Evolutionary conservation across 1,140 invertebrate species (phyloP).

Genomic region (Microplitis mediator): DNA sequence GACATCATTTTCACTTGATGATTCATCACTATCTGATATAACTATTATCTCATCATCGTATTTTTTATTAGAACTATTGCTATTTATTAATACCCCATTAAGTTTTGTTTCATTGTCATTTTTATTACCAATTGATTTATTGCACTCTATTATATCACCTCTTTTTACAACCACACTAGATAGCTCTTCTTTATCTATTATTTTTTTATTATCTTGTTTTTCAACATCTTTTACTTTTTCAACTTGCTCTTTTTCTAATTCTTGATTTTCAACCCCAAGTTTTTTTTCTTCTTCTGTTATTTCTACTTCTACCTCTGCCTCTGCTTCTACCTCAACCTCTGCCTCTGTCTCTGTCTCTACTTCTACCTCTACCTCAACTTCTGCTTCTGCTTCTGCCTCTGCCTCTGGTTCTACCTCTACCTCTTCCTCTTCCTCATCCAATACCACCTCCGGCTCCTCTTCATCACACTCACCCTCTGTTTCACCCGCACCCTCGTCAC

Average conservation of each 20-base stretch:
- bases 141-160: neutral
- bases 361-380: neutral
- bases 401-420: neutral
- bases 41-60: too few relatives aligned
- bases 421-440: neutral
- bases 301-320: too few relatives aligned
- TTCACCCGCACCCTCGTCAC: neutral
- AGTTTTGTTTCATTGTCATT: neutral
- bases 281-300: too few relatives aligned
- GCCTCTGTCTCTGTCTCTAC: constrained; percentile 7
- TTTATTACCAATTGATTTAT: neutral
- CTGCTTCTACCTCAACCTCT: neutral
- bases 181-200: neutral
- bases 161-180: neutral
- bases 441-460: constrained; percentile 22
- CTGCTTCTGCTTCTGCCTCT: neutral
- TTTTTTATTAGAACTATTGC: too few relatives aligned
- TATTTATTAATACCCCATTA: neutral
- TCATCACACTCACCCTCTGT: neutral
- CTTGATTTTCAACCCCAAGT: too few relatives aligned
- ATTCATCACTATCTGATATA: neutral
- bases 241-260: neutral
- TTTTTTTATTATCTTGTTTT: neutral
- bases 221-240: constrained; percentile 3
- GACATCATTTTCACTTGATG: too few relatives aligned